Base-by-base conservation (phyloP, 2,888 invertebrate species). In the Dryobotodes eremita region DNA sequence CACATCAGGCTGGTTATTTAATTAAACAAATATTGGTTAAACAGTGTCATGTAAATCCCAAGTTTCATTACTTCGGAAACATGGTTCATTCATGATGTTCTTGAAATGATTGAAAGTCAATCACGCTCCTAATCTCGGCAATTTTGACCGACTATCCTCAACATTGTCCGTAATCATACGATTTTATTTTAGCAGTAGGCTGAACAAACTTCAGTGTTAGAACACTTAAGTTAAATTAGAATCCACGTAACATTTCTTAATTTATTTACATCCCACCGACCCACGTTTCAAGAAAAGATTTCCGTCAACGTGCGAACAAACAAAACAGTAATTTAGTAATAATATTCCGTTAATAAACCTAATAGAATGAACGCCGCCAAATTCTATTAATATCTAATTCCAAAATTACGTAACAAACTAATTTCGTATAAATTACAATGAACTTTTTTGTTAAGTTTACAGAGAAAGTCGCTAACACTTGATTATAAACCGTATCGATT, bases 401-500 rank as follows among this genome's bases (percentile, higher is more conserved):
- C 77, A 79, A 86, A 85, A 90, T 91, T 87, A 91, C 86, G 77
- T 86, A 90, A 91, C 88, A 86, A 90, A 88, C 89, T 91, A 89
- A 92, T 91, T 92, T 90, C 86, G 90, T 90, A 92, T 87, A 91
- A 86, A 91, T 90, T 90, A 92, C 90, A 90, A 88, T 85, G 75
- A 79, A 84, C 84, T 79, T 88, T n/a, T 87, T 91, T 89, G 81
- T 86, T 61, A 83, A 77, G 83, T 86, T 85, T 83, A 82, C 85
- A 88, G 92, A 90, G 93, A 93, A 92, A 93, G 93, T 91, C 75
- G 85, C 91, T 86, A 89, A 90, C 89, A 89, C 88, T 90, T 85
- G 90, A 91, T 90, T 91, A 92, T 91, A 84, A 87, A 87, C 84
- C 90, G 90, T 91, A 93, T 94, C 93, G 94, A 92, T 93, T 93